Evolutionary conservation across 2,888 invertebrate genomes (phyloP).

Genomic region (Hypercompe scribonia): DNA sequence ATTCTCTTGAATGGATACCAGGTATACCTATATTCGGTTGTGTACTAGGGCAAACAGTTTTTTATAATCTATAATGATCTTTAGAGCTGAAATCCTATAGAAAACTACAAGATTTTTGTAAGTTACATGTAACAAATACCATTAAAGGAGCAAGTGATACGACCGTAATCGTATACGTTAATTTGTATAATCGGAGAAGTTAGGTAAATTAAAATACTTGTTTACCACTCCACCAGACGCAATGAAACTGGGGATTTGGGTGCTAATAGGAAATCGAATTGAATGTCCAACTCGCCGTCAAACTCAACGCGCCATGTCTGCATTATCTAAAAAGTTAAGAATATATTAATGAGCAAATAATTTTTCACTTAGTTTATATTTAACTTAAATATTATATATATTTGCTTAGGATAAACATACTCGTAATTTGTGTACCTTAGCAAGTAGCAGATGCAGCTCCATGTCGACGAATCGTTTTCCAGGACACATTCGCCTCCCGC

Average conservation of each 20-base stretch:
- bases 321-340: conserved; percentile 85
- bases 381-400: no score
- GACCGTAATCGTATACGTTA: not conserved
- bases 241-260: conserved; percentile 91
- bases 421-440: conserved; percentile 89
- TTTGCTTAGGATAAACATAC: not conserved
- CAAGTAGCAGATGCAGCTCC: conserved; percentile 90
- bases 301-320: conserved; percentile 90
- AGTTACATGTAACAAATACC: not conserved
- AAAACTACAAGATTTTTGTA: not conserved
- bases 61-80: not conserved
- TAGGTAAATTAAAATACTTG: not conserved
- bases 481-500: conserved; percentile 93
- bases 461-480: conserved; percentile 94
- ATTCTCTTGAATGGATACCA: not conserved
- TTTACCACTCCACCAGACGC: conserved; percentile 87
- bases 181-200: not conserved
- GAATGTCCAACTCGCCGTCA: conserved; percentile 89
- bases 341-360: not conserved
- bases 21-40: not conserved
- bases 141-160: not conserved
- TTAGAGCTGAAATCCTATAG: not conserved
- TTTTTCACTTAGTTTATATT: not conserved
- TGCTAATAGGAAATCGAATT: conserved; percentile 93
- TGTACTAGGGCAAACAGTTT: not conserved